These are phyloP conservation scores for Saccostrea echinata DNA, from an alignment of 1,140 invertebrate genomes.

Conservation along the genomic window DNA sequence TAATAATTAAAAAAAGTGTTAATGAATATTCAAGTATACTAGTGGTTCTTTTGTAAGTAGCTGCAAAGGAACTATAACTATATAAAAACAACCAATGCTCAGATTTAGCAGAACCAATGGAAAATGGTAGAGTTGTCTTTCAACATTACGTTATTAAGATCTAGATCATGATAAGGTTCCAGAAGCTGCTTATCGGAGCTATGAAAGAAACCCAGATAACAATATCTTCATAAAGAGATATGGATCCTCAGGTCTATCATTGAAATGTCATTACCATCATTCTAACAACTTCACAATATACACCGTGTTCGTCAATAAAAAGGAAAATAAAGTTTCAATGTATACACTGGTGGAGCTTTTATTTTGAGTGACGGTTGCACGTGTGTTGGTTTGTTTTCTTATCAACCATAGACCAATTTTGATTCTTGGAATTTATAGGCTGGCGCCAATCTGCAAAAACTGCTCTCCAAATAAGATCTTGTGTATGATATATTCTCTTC, in stretches of 20 bases:
- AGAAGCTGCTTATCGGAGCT: neutral
- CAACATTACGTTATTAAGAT: conserved; percentile 11
- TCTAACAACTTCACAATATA: neutral
- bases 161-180: neutral
- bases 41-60: too few relatives aligned
- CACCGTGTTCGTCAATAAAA: neutral
- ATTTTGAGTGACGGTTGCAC: conserved; percentile 1
- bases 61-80: neutral
- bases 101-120: neutral
- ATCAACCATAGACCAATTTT: conserved; percentile 14
- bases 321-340: conserved; percentile 23
- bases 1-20: too few relatives aligned
- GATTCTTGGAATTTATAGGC: conserved; percentile 18
- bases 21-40: too few relatives aligned
- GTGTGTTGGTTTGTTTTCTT: conserved; percentile 3
- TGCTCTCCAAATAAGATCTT: neutral
- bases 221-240: neutral
- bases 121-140: neutral
- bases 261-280: conserved; percentile 9
- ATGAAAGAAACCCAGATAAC: conserved; percentile 9
- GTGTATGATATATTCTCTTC: neutral
- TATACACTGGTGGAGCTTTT: neutral
- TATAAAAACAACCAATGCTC: neutral
- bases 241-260: neutral
- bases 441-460: conserved; percentile 19